These are phyloP conservation scores for Bombylius major DNA, from an alignment of 2,888 invertebrate genomes.

Conservation along the genomic window DNA sequence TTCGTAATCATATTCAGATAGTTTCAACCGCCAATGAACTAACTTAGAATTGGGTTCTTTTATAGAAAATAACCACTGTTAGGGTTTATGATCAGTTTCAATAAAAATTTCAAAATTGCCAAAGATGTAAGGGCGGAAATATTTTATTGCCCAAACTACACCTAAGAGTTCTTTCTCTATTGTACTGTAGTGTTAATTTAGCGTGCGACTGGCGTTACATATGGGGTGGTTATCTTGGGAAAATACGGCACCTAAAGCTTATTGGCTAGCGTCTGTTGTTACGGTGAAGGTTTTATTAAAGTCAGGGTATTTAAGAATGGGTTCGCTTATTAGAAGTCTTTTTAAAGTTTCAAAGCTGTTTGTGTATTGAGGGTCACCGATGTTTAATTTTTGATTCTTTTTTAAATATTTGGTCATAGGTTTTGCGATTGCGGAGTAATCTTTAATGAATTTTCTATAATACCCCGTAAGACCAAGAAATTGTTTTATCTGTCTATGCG, in stretches of 20 bases:
- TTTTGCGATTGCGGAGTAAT: background rate
- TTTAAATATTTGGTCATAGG: background rate
- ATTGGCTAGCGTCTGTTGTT: conserved; percentile 20
- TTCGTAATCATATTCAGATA: conserved; percentile 4
- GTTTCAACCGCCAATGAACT: background rate
- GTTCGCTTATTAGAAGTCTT: conserved; percentile 11
- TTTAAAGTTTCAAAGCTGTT: conserved; percentile 10
- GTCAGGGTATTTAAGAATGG: too few relatives aligned
- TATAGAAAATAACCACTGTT: conserved; percentile 14
- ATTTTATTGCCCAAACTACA: too few relatives aligned
- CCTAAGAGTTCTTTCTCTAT: too few relatives aligned
- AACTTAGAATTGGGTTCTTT: conserved; percentile 14
- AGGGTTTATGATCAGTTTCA: too few relatives aligned
- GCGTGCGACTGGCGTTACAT: too few relatives aligned
- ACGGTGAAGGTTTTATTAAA: conserved; percentile 20
- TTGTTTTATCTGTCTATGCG: background rate
- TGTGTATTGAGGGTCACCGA: background rate
- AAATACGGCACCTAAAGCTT: background rate
- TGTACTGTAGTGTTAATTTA: too few relatives aligned
- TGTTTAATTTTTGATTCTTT: background rate
- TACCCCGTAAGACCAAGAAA: too few relatives aligned
- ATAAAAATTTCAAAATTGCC: too few relatives aligned
- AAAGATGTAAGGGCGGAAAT: too few relatives aligned
- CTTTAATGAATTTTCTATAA: conserved; percentile 6
- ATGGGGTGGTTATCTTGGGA: too few relatives aligned